These are phyloP conservation scores for Siphlonurus alternatus DNA, from an alignment of 2,888 invertebrate species.

Conservation along the genomic window DNA sequence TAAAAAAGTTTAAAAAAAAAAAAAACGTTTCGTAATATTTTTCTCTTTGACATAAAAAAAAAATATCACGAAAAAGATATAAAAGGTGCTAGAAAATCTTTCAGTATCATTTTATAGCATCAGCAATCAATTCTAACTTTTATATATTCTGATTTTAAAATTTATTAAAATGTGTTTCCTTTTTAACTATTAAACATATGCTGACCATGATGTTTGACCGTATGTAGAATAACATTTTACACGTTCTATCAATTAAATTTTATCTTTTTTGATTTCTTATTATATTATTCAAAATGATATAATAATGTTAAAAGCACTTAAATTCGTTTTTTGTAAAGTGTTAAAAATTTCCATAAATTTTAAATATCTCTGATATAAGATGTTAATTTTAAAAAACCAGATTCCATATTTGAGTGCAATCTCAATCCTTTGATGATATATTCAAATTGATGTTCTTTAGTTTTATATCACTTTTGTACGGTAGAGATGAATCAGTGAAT, in stretches of 20 bases:
- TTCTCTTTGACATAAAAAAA: not conserved
- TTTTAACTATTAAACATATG: not conserved
- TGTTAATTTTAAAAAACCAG: too few species aligned
- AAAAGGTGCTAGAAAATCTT: not conserved
- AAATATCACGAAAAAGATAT: not conserved
- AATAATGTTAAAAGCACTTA: not conserved
- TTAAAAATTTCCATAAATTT: too few species aligned
- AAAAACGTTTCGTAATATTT: not conserved
- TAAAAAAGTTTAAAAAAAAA: not conserved
- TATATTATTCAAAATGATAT: not conserved
- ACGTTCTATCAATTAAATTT: not conserved
- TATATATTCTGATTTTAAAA: not conserved
- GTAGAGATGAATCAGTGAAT: too few species aligned
- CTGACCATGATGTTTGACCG: not conserved
- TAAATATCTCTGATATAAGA: too few species aligned
- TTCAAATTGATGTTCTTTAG: too few species aligned
- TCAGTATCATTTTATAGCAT: not conserved
- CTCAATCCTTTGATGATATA: too few species aligned
- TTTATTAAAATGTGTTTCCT: not conserved
- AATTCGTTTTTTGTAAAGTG: not conserved
- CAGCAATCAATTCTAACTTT: not conserved
- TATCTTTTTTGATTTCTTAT: not conserved
- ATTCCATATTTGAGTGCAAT: too few species aligned
- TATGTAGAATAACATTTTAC: not conserved
- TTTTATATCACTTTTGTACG: too few species aligned